Base-by-base conservation (phyloP, 2,888 invertebrate genomes). In the Eristalinus sepulchralis region DNA sequence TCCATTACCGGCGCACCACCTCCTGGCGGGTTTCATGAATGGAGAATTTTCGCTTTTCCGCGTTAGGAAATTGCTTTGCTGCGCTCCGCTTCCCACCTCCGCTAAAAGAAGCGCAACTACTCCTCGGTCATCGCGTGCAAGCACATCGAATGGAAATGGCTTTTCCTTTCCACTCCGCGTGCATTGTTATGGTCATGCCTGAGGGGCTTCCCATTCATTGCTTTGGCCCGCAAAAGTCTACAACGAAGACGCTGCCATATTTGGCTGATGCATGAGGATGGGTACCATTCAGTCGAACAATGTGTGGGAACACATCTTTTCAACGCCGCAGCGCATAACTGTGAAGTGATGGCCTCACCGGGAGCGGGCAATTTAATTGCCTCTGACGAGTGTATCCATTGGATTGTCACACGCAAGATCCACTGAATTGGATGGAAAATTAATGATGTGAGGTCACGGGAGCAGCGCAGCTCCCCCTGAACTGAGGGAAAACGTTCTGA, bases 121-220 rank as follows among this genome's bases (percentile, higher is more conserved):
- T 71, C 36, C 34, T 67, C 80, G 55, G 67, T 63, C 67, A 80
- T 71, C 66, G 80, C 73, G 68, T 75, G 73, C 77, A 66, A 67
- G 47, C 76, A 60, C 70, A 67, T 71, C 70, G 71, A 78, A 86
- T 86, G 85, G 82, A 86, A 86, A 73, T 78, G 13, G 63, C 22
- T 78, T 67, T 80, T 47, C 39, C 60, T 67, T 62, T 20, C 60
- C 33, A 10, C 36, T 22, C 13, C 5, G 53, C 20, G 57, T 55
- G 62, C 85, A 86, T 86, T 86, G 85, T 86, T 82, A 53, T 73
- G 72, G 85, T 78, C 72, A 82, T 70, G 85, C 82, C 62, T 70
- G 73, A 82, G 68, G 85, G 55, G 73, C 73, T 82, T 86, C 73
- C 82, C 85, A 86, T 86, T 86, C 85, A 86, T 86, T 82, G 82